Conservation (phyloP, 2,113 vertebrate genomes). For the Dromas ardeola region DNA sequence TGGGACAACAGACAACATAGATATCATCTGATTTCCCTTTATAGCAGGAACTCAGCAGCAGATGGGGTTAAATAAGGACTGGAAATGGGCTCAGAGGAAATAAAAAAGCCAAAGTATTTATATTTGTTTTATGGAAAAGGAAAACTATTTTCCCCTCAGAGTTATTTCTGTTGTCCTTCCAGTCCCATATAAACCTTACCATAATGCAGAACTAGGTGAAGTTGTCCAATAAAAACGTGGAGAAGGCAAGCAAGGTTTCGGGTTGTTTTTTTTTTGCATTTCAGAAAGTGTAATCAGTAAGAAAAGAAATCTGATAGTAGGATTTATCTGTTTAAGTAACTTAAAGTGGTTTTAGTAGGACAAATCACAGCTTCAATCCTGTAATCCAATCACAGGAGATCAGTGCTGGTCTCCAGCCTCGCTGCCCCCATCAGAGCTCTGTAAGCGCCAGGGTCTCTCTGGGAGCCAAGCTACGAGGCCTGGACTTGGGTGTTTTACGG, state of each 20-base stretch:
- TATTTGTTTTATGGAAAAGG: background rate
- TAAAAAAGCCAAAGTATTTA: background rate
- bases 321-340: slow-evolving; percentile 24
- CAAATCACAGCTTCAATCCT: slow-evolving; percentile 13
- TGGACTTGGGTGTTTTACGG: background rate
- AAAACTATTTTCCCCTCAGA: background rate
- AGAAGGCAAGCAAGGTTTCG: background rate
- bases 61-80: background rate
- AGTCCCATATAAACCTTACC: background rate
- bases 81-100: background rate
- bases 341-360: background rate
- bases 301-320: slow-evolving; percentile 1
- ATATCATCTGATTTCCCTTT: background rate
- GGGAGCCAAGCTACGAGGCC: background rate
- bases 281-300: slow-evolving; percentile 10
- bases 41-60: background rate
- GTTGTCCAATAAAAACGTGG: background rate
- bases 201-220: background rate
- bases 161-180: background rate
- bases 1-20: background rate
- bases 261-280: background rate
- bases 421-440: background rate
- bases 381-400: slow-evolving; percentile 19
- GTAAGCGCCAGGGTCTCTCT: background rate
- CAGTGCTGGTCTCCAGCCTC: background rate